These are phyloP conservation scores for Rutpela maculata DNA, from an alignment of 2,888 invertebrate genomes.

Conservation along the genomic window DNA sequence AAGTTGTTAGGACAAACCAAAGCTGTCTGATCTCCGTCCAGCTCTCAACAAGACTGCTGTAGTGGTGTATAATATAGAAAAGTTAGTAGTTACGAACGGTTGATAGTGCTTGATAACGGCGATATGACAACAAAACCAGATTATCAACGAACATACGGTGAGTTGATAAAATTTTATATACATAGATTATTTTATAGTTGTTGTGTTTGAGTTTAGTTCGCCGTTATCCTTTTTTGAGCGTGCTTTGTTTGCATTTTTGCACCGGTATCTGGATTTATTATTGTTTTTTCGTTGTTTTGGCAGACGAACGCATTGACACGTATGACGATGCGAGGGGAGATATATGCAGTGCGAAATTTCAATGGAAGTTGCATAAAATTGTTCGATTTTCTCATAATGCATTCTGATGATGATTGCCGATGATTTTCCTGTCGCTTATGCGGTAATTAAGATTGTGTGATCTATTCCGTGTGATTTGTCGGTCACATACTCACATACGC, in stretches of 20 bases:
- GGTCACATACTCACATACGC: neutral
- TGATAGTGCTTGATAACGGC: constrained; percentile 70
- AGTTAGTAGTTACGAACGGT: constrained; percentile 55
- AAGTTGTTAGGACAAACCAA: constrained; percentile 51
- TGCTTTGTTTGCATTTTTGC: constrained; percentile 41
- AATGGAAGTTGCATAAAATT: neutral
- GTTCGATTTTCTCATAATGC: neutral
- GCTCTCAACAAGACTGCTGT: constrained; percentile 46
- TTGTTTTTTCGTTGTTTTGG: constrained; percentile 23
- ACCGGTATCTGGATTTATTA: constrained; percentile 28
- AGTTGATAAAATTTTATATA: constrained; percentile 72
- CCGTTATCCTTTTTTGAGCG: constrained; percentile 46
- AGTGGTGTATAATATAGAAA: constrained; percentile 42
- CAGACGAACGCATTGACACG: constrained; percentile 17
- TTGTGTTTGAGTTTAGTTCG: constrained; percentile 54
- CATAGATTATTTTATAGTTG: constrained; percentile 70
- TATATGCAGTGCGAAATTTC: neutral
- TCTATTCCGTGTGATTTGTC: neutral
- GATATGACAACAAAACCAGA: constrained; percentile 72
- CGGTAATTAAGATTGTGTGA: neutral
- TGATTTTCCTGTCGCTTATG: neutral
- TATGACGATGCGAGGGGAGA: constrained; percentile 12
- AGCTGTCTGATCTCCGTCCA: constrained; percentile 52
- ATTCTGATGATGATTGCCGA: neutral
- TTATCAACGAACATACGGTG: constrained; percentile 72